Conservation (phyloP, 2,797 vertebrate species). For the Cynopterus sphinx region DNA sequence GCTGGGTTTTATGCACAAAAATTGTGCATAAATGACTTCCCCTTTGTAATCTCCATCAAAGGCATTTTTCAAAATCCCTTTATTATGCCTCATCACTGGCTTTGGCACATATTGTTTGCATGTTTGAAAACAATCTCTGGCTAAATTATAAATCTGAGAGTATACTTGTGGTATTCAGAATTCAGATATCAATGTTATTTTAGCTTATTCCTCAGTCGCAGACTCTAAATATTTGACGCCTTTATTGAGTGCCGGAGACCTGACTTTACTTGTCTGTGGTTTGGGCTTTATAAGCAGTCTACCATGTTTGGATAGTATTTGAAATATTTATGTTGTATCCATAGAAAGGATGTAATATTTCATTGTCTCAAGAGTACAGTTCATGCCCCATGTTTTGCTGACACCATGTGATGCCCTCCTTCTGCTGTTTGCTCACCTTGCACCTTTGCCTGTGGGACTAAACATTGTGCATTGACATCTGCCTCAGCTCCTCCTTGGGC, state of each 20-base stretch:
- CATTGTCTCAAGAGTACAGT: slow-evolving; percentile 63
- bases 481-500: slow-evolving; percentile 14
- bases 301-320: slow-evolving; percentile 32
- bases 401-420: slow-evolving; percentile 2
- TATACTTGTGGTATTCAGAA: not conserved
- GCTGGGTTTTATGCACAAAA: slow-evolving; percentile 71
- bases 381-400: slow-evolving; percentile 71
- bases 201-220: not conserved
- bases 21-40: not conserved
- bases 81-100: slow-evolving; percentile 42
- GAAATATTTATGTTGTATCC: slow-evolving; percentile 1
- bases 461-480: slow-evolving; percentile 5
- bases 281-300: slow-evolving; percentile 57
- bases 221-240: not conserved
- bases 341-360: slow-evolving; percentile 16
- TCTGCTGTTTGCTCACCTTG: slow-evolving; percentile 27
- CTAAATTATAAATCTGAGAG: not conserved
- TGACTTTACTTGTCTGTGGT: slow-evolving; percentile 56
- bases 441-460: slow-evolving; percentile 10
- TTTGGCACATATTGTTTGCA: slow-evolving; percentile 32
- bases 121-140: slow-evolving; percentile 51
- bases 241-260: not conserved
- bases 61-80: slow-evolving; percentile 69
- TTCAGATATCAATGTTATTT: not conserved
- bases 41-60: slow-evolving; percentile 57